Evolutionary conservation across 1,140 invertebrate species (phyloP).

Genomic region (Idris sp.): DNA sequence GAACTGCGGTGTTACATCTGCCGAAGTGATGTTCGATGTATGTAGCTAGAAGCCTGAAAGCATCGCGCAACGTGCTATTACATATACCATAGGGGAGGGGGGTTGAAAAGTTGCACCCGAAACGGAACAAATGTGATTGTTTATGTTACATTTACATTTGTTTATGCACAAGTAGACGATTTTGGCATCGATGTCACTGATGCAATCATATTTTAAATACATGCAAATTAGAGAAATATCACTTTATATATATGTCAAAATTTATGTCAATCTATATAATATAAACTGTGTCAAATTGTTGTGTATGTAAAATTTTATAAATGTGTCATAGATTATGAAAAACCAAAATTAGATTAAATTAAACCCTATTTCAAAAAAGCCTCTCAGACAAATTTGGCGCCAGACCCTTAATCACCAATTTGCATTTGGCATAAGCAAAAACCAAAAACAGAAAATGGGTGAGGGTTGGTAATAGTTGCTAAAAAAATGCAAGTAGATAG

Average conservation of each 20-base stretch:
- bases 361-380: too few relatives aligned
- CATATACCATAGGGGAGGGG: conserved; percentile 6
- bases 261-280: too few relatives aligned
- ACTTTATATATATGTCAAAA: too few relatives aligned
- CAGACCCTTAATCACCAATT: conserved; percentile 8
- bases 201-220: too few relatives aligned
- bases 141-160: neutral
- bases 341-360: too few relatives aligned
- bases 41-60: conserved; percentile 59
- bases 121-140: conserved; percentile 22
- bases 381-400: conserved; percentile 9
- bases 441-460: too few relatives aligned
- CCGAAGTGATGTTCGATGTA: conserved; percentile 60
- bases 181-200: too few relatives aligned
- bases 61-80: conserved; percentile 25
- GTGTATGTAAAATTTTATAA: too few relatives aligned
- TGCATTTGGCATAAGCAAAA: conserved; percentile 3
- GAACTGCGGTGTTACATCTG: conserved; percentile 69
- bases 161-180: neutral
- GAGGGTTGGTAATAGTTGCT: too few relatives aligned
- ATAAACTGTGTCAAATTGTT: too few relatives aligned
- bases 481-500: conserved; percentile 2
- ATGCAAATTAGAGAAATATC: too few relatives aligned
- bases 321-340: too few relatives aligned
- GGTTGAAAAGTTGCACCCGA: conserved; percentile 7